These are phyloP conservation scores for Montipora cactus DNA, from an alignment of 64 coral and sea anemone genomes.

Conservation along the genomic window DNA sequence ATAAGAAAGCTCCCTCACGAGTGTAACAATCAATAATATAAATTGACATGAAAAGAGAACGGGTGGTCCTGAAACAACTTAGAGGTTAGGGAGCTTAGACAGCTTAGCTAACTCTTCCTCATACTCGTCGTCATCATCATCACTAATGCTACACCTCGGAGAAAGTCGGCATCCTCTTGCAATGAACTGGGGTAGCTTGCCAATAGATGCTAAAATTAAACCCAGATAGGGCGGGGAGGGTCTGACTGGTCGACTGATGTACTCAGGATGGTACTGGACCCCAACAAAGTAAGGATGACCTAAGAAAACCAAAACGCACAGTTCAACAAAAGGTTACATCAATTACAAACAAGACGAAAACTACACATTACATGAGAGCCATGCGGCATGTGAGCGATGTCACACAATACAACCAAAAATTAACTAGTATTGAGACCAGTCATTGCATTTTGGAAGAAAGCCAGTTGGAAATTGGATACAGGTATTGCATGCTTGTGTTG, in stretches of 20 bases:
- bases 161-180: constrained; percentile 88
- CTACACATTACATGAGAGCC: too few species aligned
- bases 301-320: constrained; percentile 13
- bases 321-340: not conserved
- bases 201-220: constrained; percentile 90
- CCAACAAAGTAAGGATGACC: constrained; percentile 97
- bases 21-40: not conserved
- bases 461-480: too few species aligned
- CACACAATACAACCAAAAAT: too few species aligned
- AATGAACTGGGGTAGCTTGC: constrained; percentile 79
- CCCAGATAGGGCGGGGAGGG: constrained; percentile 97
- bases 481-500: too few species aligned
- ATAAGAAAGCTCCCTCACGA: too few species aligned
- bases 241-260: constrained; percentile 92
- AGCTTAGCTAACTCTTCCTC: constrained; percentile 60
- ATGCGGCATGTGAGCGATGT: too few species aligned
- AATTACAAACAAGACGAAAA: too few species aligned
- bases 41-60: not conserved
- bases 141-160: constrained; percentile 83
- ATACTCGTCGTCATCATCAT: constrained; percentile 74
- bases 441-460: too few species aligned
- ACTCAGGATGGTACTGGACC: constrained; percentile 97
- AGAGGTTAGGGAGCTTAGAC: constrained; percentile 66
- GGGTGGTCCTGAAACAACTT: not conserved
- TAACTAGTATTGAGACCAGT: too few species aligned